phyloP scores from a whole-genome alignment of 1,140 invertebrate species.

The Bemisia tabaci region DNA sequence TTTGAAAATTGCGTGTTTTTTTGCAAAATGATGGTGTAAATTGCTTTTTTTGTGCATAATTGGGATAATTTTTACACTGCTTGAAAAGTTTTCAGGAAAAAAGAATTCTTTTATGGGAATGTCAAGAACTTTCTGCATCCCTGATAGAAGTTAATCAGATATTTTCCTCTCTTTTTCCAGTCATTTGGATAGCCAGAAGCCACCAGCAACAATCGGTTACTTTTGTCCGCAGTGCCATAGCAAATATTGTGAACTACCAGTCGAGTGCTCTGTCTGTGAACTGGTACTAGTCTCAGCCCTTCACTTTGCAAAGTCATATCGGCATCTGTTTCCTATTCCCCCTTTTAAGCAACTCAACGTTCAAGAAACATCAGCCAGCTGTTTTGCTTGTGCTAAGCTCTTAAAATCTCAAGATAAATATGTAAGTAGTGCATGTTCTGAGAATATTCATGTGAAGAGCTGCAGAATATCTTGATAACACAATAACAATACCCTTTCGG shows the following conservation, averaged over 20 bases:
- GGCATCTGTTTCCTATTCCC: slow-evolving; percentile 87
- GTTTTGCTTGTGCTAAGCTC: slow-evolving; percentile 14
- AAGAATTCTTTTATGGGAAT: too few species aligned
- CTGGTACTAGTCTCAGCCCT: slow-evolving; percentile 94
- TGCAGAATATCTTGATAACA: too few species aligned
- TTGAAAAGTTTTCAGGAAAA: too few species aligned
- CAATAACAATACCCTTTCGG: too few species aligned
- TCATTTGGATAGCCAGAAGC: slow-evolving; percentile 64
- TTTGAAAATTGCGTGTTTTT: too few species aligned
- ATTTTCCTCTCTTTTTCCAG: slow-evolving; percentile 39
- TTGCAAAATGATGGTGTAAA: too few species aligned
- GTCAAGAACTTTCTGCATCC: too few species aligned
- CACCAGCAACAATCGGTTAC: slow-evolving; percentile 62
- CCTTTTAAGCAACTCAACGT: slow-evolving; percentile 55
- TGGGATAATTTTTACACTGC: too few species aligned
- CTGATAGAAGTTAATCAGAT: too few species aligned
- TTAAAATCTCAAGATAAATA: slow-evolving; percentile 43
- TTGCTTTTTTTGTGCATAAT: too few species aligned
- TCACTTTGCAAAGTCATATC: slow-evolving; percentile 91
- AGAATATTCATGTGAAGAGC: slow-evolving; percentile 9
- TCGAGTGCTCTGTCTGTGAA: slow-evolving; percentile 89
- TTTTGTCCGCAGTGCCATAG: slow-evolving; percentile 89
- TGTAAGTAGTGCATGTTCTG: slow-evolving; percentile 32
- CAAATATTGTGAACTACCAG: slow-evolving; percentile 95
- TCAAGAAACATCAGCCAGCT: neutral